Base-by-base conservation (phyloP, 1,140 invertebrate genomes). In the Atta colombica region DNA sequence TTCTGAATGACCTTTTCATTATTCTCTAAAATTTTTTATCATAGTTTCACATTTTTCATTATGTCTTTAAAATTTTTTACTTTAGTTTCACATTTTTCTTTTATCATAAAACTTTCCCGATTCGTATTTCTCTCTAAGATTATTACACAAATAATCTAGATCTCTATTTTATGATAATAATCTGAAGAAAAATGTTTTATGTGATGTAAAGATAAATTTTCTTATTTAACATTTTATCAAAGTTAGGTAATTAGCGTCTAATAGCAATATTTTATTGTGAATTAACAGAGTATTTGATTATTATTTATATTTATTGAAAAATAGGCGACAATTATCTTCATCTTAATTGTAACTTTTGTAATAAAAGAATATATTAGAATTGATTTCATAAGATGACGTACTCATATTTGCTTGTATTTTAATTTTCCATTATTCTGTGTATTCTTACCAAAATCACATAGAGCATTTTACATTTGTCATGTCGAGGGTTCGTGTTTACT, bases 401-500 rank as follows among this genome's bases (percentile, higher is more conserved):
- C 16, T n/a, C 25, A 16, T 21, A 7, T 14, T 1, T 39, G 35
- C 21, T 60, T 75, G 6, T 39, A 45, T 49, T 66, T 53, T 35
- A 66, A 66, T 2, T 21, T 25, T 55, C 31, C 8, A 39, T 80
- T 68, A 77, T 66, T 78, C 2, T 2, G 6, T 12, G 16, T n/a
- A 12, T 31, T 31, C 21, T 71, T 71, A 21, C 14, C 35, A 16
- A 71, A 58, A 81, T 60, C 8, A 68, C 18, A 10, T 28, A 28
- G 10, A 61, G 58, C 55, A 25, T 49, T 60, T 72, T 5, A 35
- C 55, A 28, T 21, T 31, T 45, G 69, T 51, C 35, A 60, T 28
- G 21, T 12, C 31, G 78, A 25, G 31, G 16, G 18, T 39, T 66
- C n/a, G 31, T 61, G 80, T 74, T 74, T 74, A 25, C 28, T 80